These are phyloP conservation scores for Anguilla pacifica DNA, from an alignment of 2,797 vertebrate species.

Conservation along the genomic window DNA sequence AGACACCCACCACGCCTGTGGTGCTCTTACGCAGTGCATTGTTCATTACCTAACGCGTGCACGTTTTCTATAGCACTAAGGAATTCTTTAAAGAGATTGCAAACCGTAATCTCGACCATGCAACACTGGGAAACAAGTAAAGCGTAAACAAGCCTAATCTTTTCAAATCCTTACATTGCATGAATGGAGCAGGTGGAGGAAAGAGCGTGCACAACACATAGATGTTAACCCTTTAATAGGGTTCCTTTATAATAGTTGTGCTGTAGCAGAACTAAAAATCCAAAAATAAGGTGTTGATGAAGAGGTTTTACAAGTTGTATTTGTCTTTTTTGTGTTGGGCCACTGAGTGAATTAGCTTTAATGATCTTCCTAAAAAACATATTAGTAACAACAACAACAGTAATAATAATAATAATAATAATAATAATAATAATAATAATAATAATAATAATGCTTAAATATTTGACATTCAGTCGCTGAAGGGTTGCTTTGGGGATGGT, in stretches of 20 bases:
- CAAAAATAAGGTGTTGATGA: no score
- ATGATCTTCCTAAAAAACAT: no score
- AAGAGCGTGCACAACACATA: not conserved
- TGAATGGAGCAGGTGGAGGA: not conserved
- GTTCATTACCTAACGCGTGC: not conserved
- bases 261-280: no score
- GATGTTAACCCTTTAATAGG: not conserved
- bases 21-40: not conserved
- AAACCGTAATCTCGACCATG: not conserved
- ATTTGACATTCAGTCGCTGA: no score
- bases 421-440: no score
- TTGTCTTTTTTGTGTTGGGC: no score
- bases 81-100: constrained; percentile 7
- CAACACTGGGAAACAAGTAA: not conserved
- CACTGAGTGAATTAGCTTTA: no score
- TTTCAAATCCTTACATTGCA: not conserved
- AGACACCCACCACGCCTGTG: not conserved
- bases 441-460: no score
- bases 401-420: no score
- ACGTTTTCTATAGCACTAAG: not conserved
- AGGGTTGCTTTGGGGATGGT: no score
- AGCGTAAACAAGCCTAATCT: constrained; percentile 7
- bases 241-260: not conserved
- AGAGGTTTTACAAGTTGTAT: no score
- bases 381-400: no score